Base-by-base conservation (phyloP, 2,888 invertebrate species). In the Drosophila prostipennis region DNA sequence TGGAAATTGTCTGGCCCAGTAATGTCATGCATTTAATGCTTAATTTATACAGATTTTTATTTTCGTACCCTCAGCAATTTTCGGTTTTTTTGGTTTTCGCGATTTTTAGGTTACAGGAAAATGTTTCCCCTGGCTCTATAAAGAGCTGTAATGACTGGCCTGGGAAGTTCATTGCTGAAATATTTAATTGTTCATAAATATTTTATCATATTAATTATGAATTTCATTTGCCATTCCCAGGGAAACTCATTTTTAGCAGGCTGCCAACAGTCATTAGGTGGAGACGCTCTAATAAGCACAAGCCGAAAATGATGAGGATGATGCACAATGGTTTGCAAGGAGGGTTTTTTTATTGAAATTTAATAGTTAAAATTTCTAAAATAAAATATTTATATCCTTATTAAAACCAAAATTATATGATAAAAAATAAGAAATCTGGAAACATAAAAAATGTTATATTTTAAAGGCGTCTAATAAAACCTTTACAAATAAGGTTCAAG, bases 21-120 rank as follows among this genome's bases (percentile, higher is more conserved):
- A 73, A 79, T 88, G 80, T 83, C 78, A 73, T 72, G 58, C 74
- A 83, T 70, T 88, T 76, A 83, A 88, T 84, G 89, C 73, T 73
- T 83, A 77, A 84, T 88, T 84, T 88, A 84, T 88, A 77, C 74
- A 58, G 73, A 86, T 79, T 85, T 81, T 72, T 54, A 46, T 32
- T 59, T 56, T 52, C 53, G 37, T 40, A 29, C 43, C 36, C 43
- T 11, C 23, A 13, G 57, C 58, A 48, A 45, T 58, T 68, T 70
- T 70, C 49, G 70, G 56, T 34, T 34, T n/a, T 48, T 51, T 43
- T 42, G 14, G 6, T 26, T 26, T 26, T 26, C 2, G 2, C 26
- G 6, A 26, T 26, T 29, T 29, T 29, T 42, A 42, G 14, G 46
- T 26, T 36, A 40, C 34, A 42, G 59, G 58, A 70, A 63, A 54